Evolutionary conservation across 2,113 vertebrate species (phyloP).

Genomic region (Onychostruthus taczanowskii): DNA sequence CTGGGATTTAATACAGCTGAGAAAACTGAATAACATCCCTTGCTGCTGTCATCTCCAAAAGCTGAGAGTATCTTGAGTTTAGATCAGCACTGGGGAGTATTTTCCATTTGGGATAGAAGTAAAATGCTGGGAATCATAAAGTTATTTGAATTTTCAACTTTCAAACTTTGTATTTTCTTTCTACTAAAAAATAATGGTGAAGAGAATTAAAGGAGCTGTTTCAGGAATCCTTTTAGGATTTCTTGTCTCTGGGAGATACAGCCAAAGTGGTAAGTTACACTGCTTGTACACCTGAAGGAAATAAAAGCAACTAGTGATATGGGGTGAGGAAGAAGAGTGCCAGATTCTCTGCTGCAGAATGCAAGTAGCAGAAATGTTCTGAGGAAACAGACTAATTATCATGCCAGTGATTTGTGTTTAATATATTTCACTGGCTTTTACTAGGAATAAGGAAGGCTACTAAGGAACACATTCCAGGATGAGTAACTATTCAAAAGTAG

Average conservation of each 20-base stretch:
- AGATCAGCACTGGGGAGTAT: neutral
- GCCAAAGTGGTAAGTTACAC: neutral
- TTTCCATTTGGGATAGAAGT: neutral
- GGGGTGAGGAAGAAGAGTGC: neutral
- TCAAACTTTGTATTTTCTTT: neutral
- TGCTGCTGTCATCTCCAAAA: neutral
- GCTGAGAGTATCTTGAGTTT: neutral
- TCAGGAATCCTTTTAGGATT: neutral
- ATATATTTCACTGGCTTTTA: neutral
- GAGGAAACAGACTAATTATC: neutral
- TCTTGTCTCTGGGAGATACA: neutral
- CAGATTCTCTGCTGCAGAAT: neutral
- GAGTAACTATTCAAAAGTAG: slow-evolving; percentile 46
- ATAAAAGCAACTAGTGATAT: neutral
- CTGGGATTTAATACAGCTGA: neutral
- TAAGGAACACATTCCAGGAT: neutral
- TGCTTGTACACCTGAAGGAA: neutral
- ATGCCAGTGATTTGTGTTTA: neutral
- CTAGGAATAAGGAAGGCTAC: neutral
- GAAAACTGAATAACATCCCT: neutral
- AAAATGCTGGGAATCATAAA: neutral
- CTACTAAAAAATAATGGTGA: neutral
- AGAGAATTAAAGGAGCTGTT: neutral
- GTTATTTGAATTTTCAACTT: neutral
- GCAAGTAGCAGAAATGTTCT: neutral